Evolutionary conservation across 2,113 vertebrate genomes (phyloP).

Genomic region (Fregetta grallaria): DNA sequence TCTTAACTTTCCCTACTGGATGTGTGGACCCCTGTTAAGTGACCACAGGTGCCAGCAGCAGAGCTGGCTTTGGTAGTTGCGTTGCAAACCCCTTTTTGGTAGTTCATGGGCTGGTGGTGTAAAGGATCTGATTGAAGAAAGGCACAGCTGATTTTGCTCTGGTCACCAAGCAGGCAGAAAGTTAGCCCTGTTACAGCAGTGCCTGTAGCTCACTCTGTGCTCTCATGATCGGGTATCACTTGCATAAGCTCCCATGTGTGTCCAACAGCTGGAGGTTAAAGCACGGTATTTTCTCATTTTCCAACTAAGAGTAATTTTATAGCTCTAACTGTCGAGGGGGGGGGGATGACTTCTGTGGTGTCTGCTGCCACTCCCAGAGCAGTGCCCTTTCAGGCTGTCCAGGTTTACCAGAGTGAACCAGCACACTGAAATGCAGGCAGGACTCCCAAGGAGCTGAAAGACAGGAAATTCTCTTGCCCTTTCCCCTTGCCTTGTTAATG

Average conservation of each 20-base stretch:
- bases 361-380: not conserved
- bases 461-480: not conserved
- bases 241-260: too few species aligned
- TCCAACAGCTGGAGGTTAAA: not conserved
- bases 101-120: not conserved
- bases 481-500: not conserved
- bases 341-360: not conserved
- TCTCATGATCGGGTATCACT: too few species aligned
- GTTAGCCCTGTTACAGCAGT: not conserved
- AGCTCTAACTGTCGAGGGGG: too few species aligned
- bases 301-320: not conserved
- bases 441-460: not conserved
- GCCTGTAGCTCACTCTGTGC: too few species aligned
- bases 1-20: too few species aligned
- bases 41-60: not conserved
- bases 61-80: not conserved
- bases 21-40: not conserved
- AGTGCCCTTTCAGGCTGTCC: accelerated
- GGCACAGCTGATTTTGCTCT: not conserved
- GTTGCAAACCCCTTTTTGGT: not conserved
- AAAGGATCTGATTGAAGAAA: not conserved
- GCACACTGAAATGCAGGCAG: not conserved
- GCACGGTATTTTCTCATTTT: not conserved
- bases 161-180: not conserved
- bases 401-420: accelerated